Percentiles rank a stretch among this genome's conserved stretches.
phyloP scores from a whole-genome alignment of 2,797 vertebrate genomes.

The Sciurus carolinensis region DNA sequence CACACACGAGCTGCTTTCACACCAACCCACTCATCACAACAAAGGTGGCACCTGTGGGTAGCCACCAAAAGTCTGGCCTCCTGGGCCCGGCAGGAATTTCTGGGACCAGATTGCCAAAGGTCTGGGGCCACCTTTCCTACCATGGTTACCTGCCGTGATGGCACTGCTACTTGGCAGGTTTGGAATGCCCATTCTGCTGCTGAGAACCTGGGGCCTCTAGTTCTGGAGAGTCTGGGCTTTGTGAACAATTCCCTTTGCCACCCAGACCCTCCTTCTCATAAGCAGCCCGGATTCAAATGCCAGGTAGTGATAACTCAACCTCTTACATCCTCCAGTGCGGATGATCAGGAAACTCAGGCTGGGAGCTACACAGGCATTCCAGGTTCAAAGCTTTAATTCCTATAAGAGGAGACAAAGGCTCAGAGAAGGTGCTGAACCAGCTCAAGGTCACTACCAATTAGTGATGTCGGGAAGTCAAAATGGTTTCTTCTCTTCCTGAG shows the following conservation, averaged over 20 bases:
- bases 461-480: background rate
- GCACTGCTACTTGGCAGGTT: background rate
- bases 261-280: background rate
- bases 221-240: background rate
- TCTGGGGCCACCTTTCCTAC: background rate
- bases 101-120: background rate
- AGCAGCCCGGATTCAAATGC: background rate
- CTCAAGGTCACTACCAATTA: background rate
- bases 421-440: background rate
- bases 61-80: background rate
- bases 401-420: background rate
- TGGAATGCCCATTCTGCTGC: too few relatives aligned
- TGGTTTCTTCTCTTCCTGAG: background rate
- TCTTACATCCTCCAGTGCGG: fast-evolving
- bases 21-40: background rate
- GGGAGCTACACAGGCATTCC: background rate
- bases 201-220: background rate
- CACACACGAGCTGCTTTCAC: background rate
- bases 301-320: fast-evolving
- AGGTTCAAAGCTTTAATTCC: background rate
- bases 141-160: background rate
- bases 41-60: background rate
- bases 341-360: background rate
- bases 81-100: background rate
- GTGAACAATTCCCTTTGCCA: too few relatives aligned